These are phyloP conservation scores for Myopa tessellatipennis DNA, from an alignment of 2,888 invertebrate species.

Conservation along the genomic window DNA sequence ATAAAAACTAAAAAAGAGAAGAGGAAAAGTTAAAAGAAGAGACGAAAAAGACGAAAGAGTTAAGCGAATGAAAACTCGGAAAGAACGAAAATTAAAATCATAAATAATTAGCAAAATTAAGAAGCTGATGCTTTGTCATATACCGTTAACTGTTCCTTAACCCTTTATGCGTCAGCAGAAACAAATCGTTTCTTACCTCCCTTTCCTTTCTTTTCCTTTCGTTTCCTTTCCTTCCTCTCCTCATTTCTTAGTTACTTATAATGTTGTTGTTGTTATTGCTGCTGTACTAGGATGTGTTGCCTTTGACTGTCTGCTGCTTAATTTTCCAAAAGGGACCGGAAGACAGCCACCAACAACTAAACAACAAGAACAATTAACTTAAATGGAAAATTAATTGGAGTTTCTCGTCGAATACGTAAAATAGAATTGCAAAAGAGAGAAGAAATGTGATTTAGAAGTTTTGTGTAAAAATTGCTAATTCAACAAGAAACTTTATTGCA, in stretches of 20 bases:
- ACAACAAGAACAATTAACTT: conserved; percentile 35
- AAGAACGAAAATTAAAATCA: conserved; percentile 21
- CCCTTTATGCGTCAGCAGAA: conserved; percentile 31
- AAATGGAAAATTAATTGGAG: conserved; percentile 32
- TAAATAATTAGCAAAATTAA: conserved; percentile 34
- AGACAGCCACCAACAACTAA: conserved; percentile 12
- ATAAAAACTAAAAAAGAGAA: too few relatives aligned
- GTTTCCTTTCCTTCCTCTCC: not conserved
- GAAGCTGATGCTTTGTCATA: conserved; percentile 4
- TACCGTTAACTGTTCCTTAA: conserved; percentile 12
- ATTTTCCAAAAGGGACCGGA: conserved; percentile 20
- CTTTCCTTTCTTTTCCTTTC: too few relatives aligned
- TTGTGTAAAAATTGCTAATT: conserved; percentile 14
- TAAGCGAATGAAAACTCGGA: not conserved
- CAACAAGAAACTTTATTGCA: not conserved
- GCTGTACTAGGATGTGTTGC: not conserved
- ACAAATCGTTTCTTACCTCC: conserved; percentile 16
- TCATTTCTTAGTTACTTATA: not conserved
- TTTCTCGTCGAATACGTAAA: not conserved
- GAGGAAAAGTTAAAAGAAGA: not conserved
- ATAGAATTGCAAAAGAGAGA: not conserved
- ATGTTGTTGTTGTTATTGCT: not conserved
- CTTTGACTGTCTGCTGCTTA: conserved; percentile 5
- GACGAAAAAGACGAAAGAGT: not conserved
- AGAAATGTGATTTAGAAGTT: not conserved